Evolutionary conservation across 1,140 invertebrate genomes (phyloP).

Genomic region (Camponotus floridanus): DNA sequence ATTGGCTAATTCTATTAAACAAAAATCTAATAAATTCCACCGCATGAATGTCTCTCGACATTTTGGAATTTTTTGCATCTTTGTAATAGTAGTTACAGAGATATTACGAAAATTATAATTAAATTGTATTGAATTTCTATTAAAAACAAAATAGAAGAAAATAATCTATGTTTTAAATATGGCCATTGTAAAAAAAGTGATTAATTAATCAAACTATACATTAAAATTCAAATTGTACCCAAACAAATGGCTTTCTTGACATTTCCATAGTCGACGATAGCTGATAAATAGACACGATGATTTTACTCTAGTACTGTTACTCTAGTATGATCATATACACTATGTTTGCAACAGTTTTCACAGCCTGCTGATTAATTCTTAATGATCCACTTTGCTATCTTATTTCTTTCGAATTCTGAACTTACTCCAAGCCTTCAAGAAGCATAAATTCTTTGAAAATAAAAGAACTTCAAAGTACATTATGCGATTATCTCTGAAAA

Average conservation of each 20-base stretch:
- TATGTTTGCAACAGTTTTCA: conserved; percentile 9
- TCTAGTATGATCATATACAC: background rate
- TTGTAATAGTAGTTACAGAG: background rate
- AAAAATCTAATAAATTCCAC: conserved; percentile 39
- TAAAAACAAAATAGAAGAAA: conserved; percentile 24
- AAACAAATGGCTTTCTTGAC: conserved; percentile 10
- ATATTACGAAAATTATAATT: conserved; percentile 23
- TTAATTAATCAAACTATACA: conserved; percentile 22
- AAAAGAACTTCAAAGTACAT: background rate
- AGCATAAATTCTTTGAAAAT: background rate
- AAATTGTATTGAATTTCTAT: background rate
- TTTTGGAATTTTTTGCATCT: conserved; percentile 4
- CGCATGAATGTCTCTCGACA: background rate
- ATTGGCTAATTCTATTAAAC: conserved; percentile 26
- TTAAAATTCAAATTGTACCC: conserved; percentile 31
- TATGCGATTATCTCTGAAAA: background rate
- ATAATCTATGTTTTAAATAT: conserved; percentile 21
- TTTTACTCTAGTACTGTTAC: conserved; percentile 33
- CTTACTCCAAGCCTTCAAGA: background rate
- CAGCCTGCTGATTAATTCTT: conserved; percentile 37
- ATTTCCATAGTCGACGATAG: conserved; percentile 33
- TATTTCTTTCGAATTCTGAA: background rate
- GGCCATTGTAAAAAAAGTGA: conserved; percentile 12
- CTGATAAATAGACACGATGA: conserved; percentile 28
- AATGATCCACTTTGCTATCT: conserved; percentile 1